Evolutionary conservation across 2,797 vertebrate genomes (phyloP).

Genomic region (Salarias fasciatus): DNA sequence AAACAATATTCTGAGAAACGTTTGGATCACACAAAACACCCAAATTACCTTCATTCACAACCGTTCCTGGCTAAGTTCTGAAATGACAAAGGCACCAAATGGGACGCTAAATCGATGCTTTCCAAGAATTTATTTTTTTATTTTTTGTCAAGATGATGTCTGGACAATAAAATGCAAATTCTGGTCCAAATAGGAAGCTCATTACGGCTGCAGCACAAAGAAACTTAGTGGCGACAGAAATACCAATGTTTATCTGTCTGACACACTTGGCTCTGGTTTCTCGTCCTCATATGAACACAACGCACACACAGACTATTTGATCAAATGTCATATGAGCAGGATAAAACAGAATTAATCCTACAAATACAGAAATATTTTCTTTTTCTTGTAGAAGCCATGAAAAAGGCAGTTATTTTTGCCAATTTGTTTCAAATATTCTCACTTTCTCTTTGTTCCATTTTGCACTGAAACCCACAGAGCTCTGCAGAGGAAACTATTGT

Average conservation of each 20-base stretch:
- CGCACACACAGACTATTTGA: neutral
- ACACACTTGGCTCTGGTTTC: neutral
- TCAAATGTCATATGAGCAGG: neutral
- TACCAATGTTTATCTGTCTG: slow-evolving; percentile 6
- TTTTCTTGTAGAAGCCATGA: neutral
- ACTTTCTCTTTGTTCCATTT: too few species aligned
- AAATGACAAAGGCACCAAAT: slow-evolving; percentile 4
- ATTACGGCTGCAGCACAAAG: slow-evolving; percentile 9
- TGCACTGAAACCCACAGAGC: too few species aligned
- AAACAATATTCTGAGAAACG: slow-evolving; percentile 22
- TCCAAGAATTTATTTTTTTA: neutral
- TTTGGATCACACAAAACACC: slow-evolving; percentile 29
- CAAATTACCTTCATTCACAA: slow-evolving; percentile 21
- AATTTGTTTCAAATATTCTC: too few species aligned
- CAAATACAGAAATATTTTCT: neutral
- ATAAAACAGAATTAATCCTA: neutral
- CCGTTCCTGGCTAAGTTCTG: slow-evolving; percentile 10
- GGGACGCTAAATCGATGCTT: slow-evolving; percentile 2
- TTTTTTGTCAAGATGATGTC: neutral
- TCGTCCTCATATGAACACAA: neutral
- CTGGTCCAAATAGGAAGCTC: neutral
- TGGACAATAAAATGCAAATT: slow-evolving; percentile 9
- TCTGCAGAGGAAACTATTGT: too few species aligned
- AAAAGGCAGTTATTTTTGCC: neutral
- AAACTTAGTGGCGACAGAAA: slow-evolving; percentile 9